Evolutionary conservation across 2,797 vertebrate species (phyloP).

Genomic region (Manis pentadactyla): DNA sequence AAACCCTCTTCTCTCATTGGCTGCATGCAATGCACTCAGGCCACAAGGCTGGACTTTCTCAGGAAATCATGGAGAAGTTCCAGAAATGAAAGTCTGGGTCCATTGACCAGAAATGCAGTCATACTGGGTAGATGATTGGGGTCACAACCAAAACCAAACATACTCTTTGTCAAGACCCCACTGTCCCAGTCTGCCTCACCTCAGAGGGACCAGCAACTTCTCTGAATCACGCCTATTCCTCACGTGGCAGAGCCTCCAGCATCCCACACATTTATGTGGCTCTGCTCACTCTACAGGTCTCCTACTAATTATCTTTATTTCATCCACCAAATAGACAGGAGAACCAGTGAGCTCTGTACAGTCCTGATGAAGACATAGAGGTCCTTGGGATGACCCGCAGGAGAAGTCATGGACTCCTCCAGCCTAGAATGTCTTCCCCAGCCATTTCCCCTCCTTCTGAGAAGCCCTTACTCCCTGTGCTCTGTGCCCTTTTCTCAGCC

Average conservation of each 20-base stretch:
- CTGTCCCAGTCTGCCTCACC: not conserved
- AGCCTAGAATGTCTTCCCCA: not conserved
- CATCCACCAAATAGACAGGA: not conserved
- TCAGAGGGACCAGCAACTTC: not conserved
- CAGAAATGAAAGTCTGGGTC: constrained; percentile 2
- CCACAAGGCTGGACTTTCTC: not conserved
- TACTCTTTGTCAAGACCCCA: not conserved
- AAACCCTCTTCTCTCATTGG: not conserved
- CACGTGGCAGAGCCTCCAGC: not conserved
- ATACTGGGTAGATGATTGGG: not conserved
- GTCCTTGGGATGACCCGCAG: not conserved
- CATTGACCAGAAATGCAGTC: constrained; percentile 7
- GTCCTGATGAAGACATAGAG: not conserved
- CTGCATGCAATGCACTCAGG: not conserved
- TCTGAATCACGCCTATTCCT: not conserved
- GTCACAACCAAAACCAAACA: not conserved
- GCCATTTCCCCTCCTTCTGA: not conserved
- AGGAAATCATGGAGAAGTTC: constrained; percentile 36
- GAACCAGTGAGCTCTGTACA: not conserved
- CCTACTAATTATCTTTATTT: not conserved
- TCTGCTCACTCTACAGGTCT: not conserved
- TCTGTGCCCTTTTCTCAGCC: not conserved
- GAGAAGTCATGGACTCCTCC: not conserved
- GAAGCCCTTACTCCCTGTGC: too few species aligned
- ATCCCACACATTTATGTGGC: not conserved